Evolutionary conservation across 2,888 invertebrate genomes (phyloP).

Genomic region (Phytoseiulus persimilis): DNA sequence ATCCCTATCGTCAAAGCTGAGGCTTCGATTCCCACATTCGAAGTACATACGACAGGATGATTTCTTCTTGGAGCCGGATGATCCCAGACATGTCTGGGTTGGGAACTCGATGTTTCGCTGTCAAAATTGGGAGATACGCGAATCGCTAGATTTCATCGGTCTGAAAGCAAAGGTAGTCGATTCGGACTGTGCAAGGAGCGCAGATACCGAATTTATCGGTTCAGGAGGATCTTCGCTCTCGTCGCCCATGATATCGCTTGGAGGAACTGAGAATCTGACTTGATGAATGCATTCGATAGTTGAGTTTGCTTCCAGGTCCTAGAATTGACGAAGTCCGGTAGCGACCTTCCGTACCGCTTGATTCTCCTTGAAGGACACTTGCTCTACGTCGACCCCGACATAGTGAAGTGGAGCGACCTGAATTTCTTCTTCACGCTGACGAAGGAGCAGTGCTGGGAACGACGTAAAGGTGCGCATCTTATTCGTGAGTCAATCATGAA

Average conservation of each 20-base stretch:
- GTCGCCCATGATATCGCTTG: too few species aligned
- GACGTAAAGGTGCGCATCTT: neutral
- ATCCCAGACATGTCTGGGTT: slow-evolving; percentile 15
- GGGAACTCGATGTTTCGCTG: neutral
- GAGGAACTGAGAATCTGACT: too few species aligned
- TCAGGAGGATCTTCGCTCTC: too few species aligned
- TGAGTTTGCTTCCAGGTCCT: neutral
- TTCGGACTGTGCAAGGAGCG: neutral
- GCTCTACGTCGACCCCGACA: slow-evolving; percentile 5
- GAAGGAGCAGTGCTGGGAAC: slow-evolving; percentile 5
- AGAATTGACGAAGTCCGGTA: neutral
- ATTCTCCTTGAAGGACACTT: slow-evolving; percentile 16
- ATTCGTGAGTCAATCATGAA: too few species aligned
- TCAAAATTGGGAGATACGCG: slow-evolving; percentile 18
- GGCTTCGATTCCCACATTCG: neutral
- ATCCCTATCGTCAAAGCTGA: neutral
- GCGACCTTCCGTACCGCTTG: neutral
- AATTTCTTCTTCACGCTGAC: slow-evolving; percentile 25
- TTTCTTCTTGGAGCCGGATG: slow-evolving; percentile 13
- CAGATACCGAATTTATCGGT: neutral
- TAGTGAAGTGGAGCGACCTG: neutral
- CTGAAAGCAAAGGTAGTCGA: neutral
- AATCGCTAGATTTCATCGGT: neutral
- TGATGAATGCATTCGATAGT: too few species aligned
- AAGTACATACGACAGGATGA: neutral